Percentiles rank a stretch among this genome's conserved stretches.
Conservation (phyloP, 2,113 vertebrate species). For the Ameiurus melas region DNA sequence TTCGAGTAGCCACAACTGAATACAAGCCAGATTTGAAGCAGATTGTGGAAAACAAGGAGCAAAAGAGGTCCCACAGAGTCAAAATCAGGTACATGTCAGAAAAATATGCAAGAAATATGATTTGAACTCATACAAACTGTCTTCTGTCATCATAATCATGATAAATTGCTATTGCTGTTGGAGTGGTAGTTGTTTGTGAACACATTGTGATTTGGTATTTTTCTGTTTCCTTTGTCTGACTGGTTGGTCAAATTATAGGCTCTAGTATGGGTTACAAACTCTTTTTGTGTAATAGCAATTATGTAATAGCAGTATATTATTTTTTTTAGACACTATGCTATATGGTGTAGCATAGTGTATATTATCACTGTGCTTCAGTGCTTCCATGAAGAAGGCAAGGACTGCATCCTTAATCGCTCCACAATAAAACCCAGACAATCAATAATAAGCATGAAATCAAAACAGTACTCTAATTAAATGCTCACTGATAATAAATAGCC, state of each 20-base stretch:
- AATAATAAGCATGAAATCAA: background rate
- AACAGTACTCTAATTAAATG: background rate
- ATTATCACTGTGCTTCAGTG: background rate
- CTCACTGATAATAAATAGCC: background rate
- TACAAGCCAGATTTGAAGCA: slow-evolving; percentile 11
- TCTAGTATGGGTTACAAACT: background rate
- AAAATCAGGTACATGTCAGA: background rate
- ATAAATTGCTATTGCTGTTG: background rate
- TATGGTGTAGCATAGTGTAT: background rate
- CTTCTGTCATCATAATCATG: background rate
- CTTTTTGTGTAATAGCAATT: background rate
- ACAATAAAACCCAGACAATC: background rate
- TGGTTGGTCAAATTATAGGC: background rate
- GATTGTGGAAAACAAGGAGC: background rate
- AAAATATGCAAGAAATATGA: background rate
- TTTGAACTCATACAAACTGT: background rate
- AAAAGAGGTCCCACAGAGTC: background rate
- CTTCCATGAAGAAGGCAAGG: background rate
- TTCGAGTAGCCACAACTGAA: slow-evolving; percentile 7
- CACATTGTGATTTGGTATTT: background rate
- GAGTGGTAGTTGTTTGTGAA: background rate
- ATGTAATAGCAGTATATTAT: background rate
- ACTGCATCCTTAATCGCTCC: background rate
- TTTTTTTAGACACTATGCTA: background rate
- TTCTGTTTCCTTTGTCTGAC: background rate